Percentiles rank a stretch among this genome's conserved stretches.
phyloP scores from a whole-genome alignment of 2,888 invertebrate species.

The Cheilosia vernalis region DNA sequence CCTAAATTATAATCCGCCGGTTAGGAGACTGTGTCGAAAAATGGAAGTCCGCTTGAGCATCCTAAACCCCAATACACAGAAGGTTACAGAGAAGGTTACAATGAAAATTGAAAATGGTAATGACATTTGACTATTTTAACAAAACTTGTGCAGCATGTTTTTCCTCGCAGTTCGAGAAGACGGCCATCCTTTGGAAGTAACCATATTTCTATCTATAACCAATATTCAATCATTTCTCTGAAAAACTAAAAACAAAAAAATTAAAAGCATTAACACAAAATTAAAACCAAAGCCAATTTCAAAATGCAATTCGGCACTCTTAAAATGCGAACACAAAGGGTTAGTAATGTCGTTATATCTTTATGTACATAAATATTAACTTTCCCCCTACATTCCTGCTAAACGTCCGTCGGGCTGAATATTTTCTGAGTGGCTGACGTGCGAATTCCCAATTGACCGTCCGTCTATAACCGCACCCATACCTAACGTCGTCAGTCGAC shows the following conservation, averaged over 20 bases:
- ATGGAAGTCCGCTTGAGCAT: no score
- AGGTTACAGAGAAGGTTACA: no score
- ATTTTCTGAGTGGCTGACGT: background rate
- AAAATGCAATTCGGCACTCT: slow-evolving; percentile 51
- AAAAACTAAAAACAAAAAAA: slow-evolving; percentile 17
- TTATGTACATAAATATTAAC: slow-evolving; percentile 19
- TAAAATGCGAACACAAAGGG: slow-evolving; percentile 28
- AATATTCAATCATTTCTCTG: background rate
- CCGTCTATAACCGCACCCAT: background rate
- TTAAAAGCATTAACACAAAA: slow-evolving; percentile 30
- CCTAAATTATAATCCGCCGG: no score
- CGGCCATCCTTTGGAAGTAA: background rate
- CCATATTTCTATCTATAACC: background rate
- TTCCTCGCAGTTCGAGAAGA: background rate
- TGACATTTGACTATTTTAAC: background rate
- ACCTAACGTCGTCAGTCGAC: slow-evolving; percentile 32
- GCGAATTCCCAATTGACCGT: background rate
- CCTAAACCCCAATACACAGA: no score
- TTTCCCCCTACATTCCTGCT: background rate
- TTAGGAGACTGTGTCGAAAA: no score
- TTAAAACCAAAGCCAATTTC: slow-evolving; percentile 59
- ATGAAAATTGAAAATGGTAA: no score
- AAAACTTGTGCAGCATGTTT: slow-evolving; percentile 10
- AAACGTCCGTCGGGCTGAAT: slow-evolving; percentile 19
- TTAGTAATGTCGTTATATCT: slow-evolving; percentile 33